These are phyloP conservation scores for Girardinus metallicus DNA, from an alignment of 2,797 vertebrate species.

Conservation along the genomic window DNA sequence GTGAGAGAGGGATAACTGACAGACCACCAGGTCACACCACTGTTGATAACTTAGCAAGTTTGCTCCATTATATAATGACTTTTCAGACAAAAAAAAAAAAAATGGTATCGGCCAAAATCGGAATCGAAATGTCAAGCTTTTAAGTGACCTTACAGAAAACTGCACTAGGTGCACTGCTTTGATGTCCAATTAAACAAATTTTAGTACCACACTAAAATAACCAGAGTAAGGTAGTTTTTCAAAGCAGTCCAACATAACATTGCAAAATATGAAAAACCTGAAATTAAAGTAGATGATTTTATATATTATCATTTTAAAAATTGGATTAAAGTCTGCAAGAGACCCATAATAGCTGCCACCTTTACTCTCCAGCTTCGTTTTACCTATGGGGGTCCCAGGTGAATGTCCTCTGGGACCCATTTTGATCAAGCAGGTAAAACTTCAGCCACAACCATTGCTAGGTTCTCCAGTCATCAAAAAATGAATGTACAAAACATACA, in stretches of 20 bases:
- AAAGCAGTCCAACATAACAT: background rate
- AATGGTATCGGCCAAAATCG: background rate
- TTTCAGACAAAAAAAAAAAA: background rate
- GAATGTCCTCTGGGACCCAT: slow-evolving; percentile 96
- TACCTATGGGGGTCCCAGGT: slow-evolving; percentile 92
- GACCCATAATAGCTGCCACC: slow-evolving; percentile 25
- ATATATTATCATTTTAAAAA: background rate
- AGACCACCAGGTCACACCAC: background rate
- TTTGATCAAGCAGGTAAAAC: slow-evolving; percentile 97
- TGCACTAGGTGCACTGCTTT: background rate
- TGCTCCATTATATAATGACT: background rate
- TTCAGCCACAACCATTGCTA: slow-evolving; percentile 89
- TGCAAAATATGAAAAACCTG: background rate
- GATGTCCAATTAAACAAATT: background rate
- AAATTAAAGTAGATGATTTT: background rate
- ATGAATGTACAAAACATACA: slow-evolving; percentile 56
- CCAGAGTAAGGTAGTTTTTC: background rate
- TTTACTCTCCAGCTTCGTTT: slow-evolving; percentile 89
- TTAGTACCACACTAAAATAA: background rate
- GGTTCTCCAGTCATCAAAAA: slow-evolving; percentile 88
- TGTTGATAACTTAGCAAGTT: background rate
- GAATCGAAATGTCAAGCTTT: background rate
- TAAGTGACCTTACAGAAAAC: background rate
- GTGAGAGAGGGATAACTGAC: background rate
- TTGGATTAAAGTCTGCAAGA: background rate